These are phyloP conservation scores for Cecidostiba fungosa DNA, from an alignment of 2,888 invertebrate species.

Conservation along the genomic window DNA sequence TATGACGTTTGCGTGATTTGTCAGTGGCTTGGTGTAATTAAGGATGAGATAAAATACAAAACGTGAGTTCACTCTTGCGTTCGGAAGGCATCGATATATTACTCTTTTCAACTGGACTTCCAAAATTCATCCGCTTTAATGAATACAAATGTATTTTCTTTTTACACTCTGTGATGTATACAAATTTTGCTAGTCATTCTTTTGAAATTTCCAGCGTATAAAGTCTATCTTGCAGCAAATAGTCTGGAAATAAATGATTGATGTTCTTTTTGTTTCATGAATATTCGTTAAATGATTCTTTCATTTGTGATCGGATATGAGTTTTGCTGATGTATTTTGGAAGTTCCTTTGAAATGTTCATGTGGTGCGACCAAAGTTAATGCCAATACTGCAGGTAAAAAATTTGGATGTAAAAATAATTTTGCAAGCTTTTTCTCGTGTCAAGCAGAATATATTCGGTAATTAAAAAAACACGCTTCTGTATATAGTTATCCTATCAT, in stretches of 20 bases:
- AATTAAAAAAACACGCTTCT: not conserved
- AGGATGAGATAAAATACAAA: conserved; percentile 53
- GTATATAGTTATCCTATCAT: not conserved
- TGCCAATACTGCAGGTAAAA: conserved; percentile 56
- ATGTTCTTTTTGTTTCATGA: not conserved
- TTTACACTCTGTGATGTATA: not conserved
- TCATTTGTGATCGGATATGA: not conserved
- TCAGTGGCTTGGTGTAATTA: conserved; percentile 57
- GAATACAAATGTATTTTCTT: conserved; percentile 41
- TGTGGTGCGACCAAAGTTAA: conserved; percentile 54
- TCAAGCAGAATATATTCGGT: not conserved
- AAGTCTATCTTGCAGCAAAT: not conserved
- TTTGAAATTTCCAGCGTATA: conserved; percentile 11
- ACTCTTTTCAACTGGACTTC: conserved; percentile 45
- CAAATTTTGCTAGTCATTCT: conserved; percentile 10
- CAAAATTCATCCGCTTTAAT: conserved; percentile 47
- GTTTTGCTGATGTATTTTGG: not conserved
- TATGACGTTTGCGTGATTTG: conserved; percentile 54
- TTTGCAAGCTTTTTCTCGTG: conserved; percentile 30
- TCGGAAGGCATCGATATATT: conserved; percentile 50
- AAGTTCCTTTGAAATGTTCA: conserved; percentile 43
- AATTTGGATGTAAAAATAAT: conserved; percentile 27
- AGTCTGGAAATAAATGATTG: not conserved
- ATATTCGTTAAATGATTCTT: not conserved
- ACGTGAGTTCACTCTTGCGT: conserved; percentile 60